These are phyloP conservation scores for Coptotermes formosanus DNA, from an alignment of 1,140 invertebrate genomes.

Conservation along the genomic window DNA sequence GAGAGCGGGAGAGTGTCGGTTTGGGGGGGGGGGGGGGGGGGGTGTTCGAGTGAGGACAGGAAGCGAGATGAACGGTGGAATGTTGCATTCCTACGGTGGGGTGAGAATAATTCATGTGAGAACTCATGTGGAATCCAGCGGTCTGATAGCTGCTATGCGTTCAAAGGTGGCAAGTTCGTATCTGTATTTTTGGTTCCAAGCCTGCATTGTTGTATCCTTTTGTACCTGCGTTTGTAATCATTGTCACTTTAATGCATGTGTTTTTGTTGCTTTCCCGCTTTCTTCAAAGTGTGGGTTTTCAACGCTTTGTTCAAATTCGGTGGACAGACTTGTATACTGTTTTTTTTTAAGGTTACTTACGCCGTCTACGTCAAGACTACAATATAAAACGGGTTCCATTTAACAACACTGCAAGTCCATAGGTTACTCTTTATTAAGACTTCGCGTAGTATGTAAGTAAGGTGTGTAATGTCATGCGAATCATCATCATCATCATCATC, in stretches of 20 bases:
- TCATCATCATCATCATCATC: too few relatives aligned
- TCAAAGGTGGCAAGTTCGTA: background rate
- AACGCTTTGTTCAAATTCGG: too few relatives aligned
- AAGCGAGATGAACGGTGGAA: background rate
- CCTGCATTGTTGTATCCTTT: background rate
- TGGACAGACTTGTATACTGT: too few relatives aligned
- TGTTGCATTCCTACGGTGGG: slow-evolving; percentile 6
- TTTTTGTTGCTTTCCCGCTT: background rate
- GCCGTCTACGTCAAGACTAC: too few relatives aligned
- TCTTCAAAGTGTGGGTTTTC: background rate
- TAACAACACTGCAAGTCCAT: too few relatives aligned
- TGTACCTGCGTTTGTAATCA: background rate
- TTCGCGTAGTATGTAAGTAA: too few relatives aligned
- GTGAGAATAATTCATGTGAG: background rate
- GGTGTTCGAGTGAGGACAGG: background rate
- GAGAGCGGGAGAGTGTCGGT: too few relatives aligned
- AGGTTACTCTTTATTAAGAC: too few relatives aligned
- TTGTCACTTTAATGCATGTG: background rate
- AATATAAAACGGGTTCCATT: too few relatives aligned
- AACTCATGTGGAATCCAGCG: background rate
- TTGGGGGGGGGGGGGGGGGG: too few relatives aligned
- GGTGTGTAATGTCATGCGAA: too few relatives aligned
- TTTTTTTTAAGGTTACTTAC: too few relatives aligned
- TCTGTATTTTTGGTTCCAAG: slow-evolving; percentile 1
- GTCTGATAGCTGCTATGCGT: background rate